Base-by-base conservation (phyloP, 2,888 invertebrate genomes). In the Plemyria rubiginata region DNA sequence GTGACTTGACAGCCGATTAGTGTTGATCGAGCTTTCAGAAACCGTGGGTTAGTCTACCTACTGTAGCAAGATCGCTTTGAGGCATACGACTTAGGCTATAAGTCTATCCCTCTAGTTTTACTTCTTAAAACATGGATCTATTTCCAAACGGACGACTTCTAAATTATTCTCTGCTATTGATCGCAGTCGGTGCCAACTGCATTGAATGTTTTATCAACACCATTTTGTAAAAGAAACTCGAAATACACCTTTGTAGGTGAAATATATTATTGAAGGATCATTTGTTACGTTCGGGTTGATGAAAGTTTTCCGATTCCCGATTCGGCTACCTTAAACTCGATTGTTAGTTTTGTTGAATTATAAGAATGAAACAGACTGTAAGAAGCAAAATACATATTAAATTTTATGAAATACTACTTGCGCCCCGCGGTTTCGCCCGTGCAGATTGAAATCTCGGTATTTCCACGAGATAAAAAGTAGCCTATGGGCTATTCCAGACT, bases 151-250 rank as follows among this genome's bases (percentile, higher is more conserved):
- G 63, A 48, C 61, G 41, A 54, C 36, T 54, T 29, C 50, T 70
- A 62, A 66, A 66, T 70, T 66, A 70, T 70, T 70, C 66, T 32
- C 28, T 13, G 5, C 57, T 68, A 68, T 70, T 68, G 70, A 70
- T 68, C 68, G 55, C 15, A 38, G 48, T 43, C 16, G 46, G 46
- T 52, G 56, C 45, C 50, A 75, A 72, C 63, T 62, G 65, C 70
- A 72, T 72, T 73, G 72, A 70, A 75, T 76, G 62, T 74, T 75
- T 73, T 71, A 74, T 71, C 70, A 73, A 69, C 71, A 73, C 71
- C 60, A 72, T 72, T 66, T 73, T 65, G 70, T 71, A 62, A 70
- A 61, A 64, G 61, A 54, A 67, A 65, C 57, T 59, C 58, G 54
- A 59, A 57, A 43, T 45, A 52, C 49, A 54, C 55, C 46, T 56